These are phyloP conservation scores for Fistularia commersonii DNA, from an alignment of 2,797 vertebrate genomes.

Conservation along the genomic window DNA sequence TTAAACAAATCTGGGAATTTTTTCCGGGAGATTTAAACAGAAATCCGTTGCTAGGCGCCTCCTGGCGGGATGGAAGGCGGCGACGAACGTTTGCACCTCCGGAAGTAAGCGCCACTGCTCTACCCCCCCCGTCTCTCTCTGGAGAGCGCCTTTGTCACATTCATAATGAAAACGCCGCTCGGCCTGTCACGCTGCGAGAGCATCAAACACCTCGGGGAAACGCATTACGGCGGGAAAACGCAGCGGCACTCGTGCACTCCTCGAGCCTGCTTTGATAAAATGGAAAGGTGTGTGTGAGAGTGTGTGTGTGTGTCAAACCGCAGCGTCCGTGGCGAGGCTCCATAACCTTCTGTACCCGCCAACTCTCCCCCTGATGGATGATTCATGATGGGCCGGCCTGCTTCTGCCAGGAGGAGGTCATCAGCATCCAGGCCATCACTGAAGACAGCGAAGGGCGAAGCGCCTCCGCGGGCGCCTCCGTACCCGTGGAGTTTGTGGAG, in stretches of 20 bases:
- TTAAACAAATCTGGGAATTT: too few relatives aligned
- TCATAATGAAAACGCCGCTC: slow-evolving; percentile 17
- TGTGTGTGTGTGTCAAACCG: slow-evolving; percentile 21
- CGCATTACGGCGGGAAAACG: not conserved
- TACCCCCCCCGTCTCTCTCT: not conserved
- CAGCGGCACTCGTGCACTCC: too few relatives aligned
- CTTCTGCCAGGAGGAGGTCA: slow-evolving; percentile 51
- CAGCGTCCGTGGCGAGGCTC: slow-evolving; percentile 29
- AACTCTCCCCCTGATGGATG: slow-evolving; percentile 49
- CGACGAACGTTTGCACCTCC: slow-evolving; percentile 39
- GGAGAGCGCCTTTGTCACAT: slow-evolving; percentile 18
- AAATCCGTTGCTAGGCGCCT: too few relatives aligned
- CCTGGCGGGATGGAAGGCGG: too few relatives aligned
- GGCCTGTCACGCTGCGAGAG: not conserved
- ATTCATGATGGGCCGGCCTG: slow-evolving; percentile 48
- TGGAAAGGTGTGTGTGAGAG: slow-evolving; percentile 20
- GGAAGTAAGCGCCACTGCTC: slow-evolving; percentile 21
- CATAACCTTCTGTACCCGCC: slow-evolving; percentile 44
- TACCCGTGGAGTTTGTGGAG: too few relatives aligned
- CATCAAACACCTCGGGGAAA: slow-evolving; percentile 16
- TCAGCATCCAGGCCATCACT: slow-evolving; percentile 42
- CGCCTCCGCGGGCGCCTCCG: too few relatives aligned
- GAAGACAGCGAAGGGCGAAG: slow-evolving; percentile 54
- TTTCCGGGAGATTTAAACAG: too few relatives aligned
- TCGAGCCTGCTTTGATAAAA: slow-evolving; percentile 12